Percentiles rank a stretch among this genome's conserved stretches.
Conservation (phyloP, 92 coral and sea anemone species). For the Epizoanthus rinbou region DNA sequence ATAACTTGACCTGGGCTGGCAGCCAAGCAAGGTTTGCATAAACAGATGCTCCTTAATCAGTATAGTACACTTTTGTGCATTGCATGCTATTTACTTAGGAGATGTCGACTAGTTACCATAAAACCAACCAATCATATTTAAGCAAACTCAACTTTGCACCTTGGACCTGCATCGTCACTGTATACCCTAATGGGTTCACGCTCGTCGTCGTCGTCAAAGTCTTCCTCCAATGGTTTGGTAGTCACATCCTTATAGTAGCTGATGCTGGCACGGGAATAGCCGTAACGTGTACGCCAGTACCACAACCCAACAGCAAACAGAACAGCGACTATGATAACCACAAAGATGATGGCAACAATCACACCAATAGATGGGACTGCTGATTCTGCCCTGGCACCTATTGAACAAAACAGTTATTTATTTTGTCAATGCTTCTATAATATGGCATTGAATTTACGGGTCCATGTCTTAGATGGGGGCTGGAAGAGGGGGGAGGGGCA, state of each 20-base stretch:
- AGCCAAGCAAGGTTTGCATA: no score
- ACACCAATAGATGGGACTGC: neutral
- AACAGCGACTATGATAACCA: neutral
- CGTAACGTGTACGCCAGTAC: constrained; percentile 34
- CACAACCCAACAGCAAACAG: constrained; percentile 1
- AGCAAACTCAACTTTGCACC: constrained; percentile 40
- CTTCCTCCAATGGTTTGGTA: constrained; percentile 28
- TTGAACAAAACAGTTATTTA: neutral
- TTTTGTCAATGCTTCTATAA: neutral
- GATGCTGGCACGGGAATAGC: constrained; percentile 28
- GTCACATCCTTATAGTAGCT: constrained; percentile 36
- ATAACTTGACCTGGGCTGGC: no score
- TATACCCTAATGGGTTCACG: constrained; percentile 5
- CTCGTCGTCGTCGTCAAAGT: constrained; percentile 13
- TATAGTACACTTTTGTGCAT: no score
- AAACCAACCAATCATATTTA: neutral
- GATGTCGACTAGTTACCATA: neutral
- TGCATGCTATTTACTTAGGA: no score
- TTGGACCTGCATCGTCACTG: neutral
- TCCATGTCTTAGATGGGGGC: no score
- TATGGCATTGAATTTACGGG: no score
- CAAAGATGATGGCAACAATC: neutral
- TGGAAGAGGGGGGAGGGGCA: no score
- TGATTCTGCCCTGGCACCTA: neutral
- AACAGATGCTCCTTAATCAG: no score